Conservation (phyloP, 2,888 invertebrate genomes). For the Drosophila phalerata region DNA sequence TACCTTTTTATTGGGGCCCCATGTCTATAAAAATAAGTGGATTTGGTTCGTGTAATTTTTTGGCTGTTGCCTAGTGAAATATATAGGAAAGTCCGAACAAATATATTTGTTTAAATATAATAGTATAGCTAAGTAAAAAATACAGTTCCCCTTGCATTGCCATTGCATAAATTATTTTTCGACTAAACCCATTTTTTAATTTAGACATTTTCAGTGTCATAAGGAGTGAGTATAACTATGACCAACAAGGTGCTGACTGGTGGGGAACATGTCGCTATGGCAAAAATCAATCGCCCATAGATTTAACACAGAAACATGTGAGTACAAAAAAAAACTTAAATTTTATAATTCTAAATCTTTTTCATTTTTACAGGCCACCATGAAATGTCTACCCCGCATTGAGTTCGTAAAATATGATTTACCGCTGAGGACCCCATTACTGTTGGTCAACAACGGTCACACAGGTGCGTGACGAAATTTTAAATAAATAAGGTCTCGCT, state of each 20-base stretch:
- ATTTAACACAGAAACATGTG: background rate
- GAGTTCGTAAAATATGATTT: background rate
- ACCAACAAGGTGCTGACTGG: background rate
- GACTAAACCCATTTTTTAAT: background rate
- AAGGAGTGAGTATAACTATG: background rate
- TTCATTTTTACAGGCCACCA: background rate
- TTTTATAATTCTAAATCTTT: background rate
- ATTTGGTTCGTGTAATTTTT: no score
- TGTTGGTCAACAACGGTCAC: background rate
- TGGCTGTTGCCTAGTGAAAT: no score
- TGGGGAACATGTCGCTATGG: background rate
- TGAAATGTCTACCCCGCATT: background rate
- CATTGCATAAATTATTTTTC: no score
- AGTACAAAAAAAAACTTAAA: background rate
- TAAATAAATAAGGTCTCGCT: background rate
- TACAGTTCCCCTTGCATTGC: no score
- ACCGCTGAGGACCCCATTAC: background rate
- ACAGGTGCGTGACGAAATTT: background rate
- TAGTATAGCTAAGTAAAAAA: no score
- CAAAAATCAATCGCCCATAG: background rate
- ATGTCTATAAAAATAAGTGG: no score
- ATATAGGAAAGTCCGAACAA: no score
- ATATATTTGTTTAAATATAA: no score
- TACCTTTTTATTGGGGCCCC: no score
- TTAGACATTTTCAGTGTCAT: background rate